Evolutionary conservation across 2,888 invertebrate genomes (phyloP).

Genomic region (Hypena proboscidalis): DNA sequence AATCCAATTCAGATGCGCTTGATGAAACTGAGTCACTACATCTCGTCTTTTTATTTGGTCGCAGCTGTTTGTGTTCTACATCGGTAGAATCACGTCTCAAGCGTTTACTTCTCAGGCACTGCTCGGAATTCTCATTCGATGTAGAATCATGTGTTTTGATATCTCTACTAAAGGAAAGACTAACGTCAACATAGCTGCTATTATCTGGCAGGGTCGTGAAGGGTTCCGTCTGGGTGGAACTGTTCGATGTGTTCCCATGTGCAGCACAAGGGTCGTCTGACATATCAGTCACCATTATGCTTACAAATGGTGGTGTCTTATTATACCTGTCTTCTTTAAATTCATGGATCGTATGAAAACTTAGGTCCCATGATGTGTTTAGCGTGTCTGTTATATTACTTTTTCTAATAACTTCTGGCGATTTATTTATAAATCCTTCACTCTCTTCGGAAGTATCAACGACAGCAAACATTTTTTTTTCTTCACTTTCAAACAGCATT

Average conservation of each 20-base stretch:
- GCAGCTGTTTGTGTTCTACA: constrained; percentile 50
- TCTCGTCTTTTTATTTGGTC: constrained; percentile 70
- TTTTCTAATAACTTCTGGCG: constrained; percentile 72
- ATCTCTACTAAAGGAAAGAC: constrained; percentile 65
- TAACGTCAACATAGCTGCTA: constrained; percentile 57
- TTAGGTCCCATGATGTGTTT: constrained; percentile 71
- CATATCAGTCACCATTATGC: constrained; percentile 62
- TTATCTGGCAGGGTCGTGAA: constrained; percentile 47
- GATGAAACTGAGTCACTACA: constrained; percentile 60
- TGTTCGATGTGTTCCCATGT: constrained; percentile 47
- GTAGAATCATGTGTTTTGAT: constrained; percentile 55
- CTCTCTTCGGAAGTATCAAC: constrained; percentile 43
- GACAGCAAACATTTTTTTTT: constrained; percentile 41
- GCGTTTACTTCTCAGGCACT: constrained; percentile 59
- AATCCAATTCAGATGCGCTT: constrained; percentile 60
- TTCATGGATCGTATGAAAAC: constrained; percentile 54
- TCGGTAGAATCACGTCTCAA: constrained; percentile 61
- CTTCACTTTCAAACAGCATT: constrained; percentile 43
- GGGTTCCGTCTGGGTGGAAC: constrained; percentile 67
- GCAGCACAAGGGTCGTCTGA: constrained; percentile 54
- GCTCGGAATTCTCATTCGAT: constrained; percentile 59
- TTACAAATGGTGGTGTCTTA: constrained; percentile 66
- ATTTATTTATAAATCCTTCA: constrained; percentile 50
- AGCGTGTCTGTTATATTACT: constrained; percentile 51
- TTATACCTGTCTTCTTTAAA: constrained; percentile 48